Evolutionary conservation across 1,140 invertebrate genomes (phyloP).

Genomic region (Onthophagus taurus): DNA sequence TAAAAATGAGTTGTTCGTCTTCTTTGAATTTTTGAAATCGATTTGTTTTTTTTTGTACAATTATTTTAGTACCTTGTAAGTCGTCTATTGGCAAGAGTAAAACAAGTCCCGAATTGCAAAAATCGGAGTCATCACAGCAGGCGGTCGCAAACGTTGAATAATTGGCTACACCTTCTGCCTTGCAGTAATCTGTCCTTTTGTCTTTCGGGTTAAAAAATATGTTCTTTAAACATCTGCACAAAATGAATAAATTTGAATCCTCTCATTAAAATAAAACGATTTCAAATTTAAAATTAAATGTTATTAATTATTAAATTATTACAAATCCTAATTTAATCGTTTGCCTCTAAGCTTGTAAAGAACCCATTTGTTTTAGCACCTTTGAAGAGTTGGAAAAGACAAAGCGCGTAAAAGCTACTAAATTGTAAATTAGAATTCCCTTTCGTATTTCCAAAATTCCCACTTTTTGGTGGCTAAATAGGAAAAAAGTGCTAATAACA

Average conservation of each 20-base stretch:
- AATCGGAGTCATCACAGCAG: slow-evolving; percentile 28
- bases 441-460: too few relatives aligned
- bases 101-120: too few relatives aligned
- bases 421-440: too few relatives aligned
- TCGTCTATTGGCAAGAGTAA: too few relatives aligned
- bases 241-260: slow-evolving; percentile 21
- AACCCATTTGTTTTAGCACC: too few relatives aligned
- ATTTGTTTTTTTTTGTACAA: too few relatives aligned
- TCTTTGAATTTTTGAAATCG: slow-evolving; percentile 13
- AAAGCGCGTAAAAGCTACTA: too few relatives aligned
- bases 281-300: slow-evolving; percentile 3
- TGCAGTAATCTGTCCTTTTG: slow-evolving; percentile 22
- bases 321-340: not conserved
- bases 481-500: too few relatives aligned
- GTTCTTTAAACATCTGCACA: slow-evolving; percentile 25
- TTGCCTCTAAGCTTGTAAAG: too few relatives aligned
- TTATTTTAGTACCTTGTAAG: too few relatives aligned
- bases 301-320: not conserved
- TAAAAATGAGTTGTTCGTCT: slow-evolving; percentile 2
- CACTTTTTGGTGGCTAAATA: too few relatives aligned
- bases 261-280: slow-evolving; percentile 2
- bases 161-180: slow-evolving; percentile 20
- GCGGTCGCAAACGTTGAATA: slow-evolving; percentile 16
- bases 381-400: too few relatives aligned
- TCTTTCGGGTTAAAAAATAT: slow-evolving; percentile 15